Conservation (phyloP, 2,888 invertebrate genomes). For the Argynnis bischoffii region DNA sequence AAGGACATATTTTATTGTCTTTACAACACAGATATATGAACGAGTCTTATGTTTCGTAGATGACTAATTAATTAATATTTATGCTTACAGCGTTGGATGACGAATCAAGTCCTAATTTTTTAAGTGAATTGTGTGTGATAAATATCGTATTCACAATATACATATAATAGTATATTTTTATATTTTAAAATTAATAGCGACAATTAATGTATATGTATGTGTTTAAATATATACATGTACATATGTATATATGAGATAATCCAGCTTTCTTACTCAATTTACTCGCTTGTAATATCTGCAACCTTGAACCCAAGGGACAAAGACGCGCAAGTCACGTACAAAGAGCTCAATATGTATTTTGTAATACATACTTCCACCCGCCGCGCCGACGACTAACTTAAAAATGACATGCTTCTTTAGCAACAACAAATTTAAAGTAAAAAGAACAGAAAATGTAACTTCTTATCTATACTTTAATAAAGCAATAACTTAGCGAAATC, state of each 20-base stretch:
- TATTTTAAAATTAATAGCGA: not conserved
- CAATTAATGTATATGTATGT: no score
- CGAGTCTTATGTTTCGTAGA: slow-evolving; percentile 17
- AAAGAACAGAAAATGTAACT: not conserved
- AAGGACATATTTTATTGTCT: slow-evolving; percentile 27
- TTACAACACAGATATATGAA: slow-evolving; percentile 7
- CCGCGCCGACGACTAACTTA: slow-evolving; percentile 30
- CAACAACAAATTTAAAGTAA: slow-evolving; percentile 8
- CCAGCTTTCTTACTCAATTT: not conserved
- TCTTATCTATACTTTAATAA: no score
- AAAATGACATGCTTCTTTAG: not conserved
- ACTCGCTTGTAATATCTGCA: slow-evolving; percentile 21
- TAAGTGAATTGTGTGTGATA: not conserved
- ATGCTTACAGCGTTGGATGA: not conserved
- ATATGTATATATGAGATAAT: not conserved
- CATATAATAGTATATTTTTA: not conserved
- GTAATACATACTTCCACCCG: slow-evolving; percentile 34
- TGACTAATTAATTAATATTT: slow-evolving; percentile 20
- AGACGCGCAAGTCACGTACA: slow-evolving; percentile 34
- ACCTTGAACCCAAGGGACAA: slow-evolving; percentile 41
- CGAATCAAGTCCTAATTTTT: not conserved
- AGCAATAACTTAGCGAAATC: no score
- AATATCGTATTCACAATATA: no score
- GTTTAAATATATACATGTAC: not conserved
- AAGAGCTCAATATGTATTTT: slow-evolving; percentile 29